These are phyloP conservation scores for Drosophila melanica DNA, from an alignment of 1,140 invertebrate species.

Conservation along the genomic window DNA sequence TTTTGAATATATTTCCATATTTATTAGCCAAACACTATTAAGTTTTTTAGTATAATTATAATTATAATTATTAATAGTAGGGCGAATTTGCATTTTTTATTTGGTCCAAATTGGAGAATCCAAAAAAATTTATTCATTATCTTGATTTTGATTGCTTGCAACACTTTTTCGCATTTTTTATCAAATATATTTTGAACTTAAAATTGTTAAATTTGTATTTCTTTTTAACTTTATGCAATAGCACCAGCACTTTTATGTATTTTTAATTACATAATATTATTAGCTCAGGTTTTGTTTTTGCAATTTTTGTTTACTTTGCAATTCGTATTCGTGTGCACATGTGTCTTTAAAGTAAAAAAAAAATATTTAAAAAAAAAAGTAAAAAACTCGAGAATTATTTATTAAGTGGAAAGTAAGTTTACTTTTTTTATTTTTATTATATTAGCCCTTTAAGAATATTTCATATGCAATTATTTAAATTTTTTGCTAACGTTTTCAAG, in stretches of 20 bases:
- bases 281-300: slow-evolving; percentile 42
- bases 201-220: slow-evolving; percentile 21
- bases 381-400: not conserved
- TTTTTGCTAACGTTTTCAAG: slow-evolving; percentile 26
- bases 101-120: too few relatives aligned
- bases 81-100: too few relatives aligned
- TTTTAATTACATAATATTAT: slow-evolving; percentile 56
- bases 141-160: rapidly evolving
- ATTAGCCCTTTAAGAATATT: not conserved
- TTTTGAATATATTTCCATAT: not conserved
- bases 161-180: not conserved
- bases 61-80: too few relatives aligned
- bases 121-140: not conserved
- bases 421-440: slow-evolving; percentile 9
- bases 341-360: not conserved
- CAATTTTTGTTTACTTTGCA: slow-evolving; percentile 35
- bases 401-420: not conserved
- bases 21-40: not conserved
- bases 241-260: slow-evolving; percentile 6
- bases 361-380: too few relatives aligned
- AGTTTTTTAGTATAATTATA: too few relatives aligned
- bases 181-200: not conserved
- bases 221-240: slow-evolving; percentile 32
- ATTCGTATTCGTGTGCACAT: slow-evolving; percentile 1
- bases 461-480: not conserved